These are phyloP conservation scores for Caenorhabditis doughertyi DNA, from an alignment of 2,888 invertebrate species.

Conservation along the genomic window DNA sequence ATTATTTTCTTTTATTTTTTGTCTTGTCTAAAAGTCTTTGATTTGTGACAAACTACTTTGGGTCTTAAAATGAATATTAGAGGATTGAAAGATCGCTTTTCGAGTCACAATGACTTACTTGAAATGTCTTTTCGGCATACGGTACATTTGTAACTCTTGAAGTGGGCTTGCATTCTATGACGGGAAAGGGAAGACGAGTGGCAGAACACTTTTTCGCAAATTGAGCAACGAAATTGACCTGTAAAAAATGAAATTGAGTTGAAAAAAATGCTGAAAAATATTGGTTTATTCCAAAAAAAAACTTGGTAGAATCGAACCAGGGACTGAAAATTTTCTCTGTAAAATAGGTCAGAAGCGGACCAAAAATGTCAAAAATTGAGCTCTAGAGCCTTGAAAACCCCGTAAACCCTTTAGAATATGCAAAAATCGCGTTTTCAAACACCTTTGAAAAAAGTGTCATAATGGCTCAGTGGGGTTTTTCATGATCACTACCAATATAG, in stretches of 20 bases:
- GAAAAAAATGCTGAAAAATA: no score
- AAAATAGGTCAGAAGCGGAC: no score
- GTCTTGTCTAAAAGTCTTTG: conserved; percentile 11
- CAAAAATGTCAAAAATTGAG: no score
- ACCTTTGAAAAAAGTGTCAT: no score
- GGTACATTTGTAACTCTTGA: conserved; percentile 80
- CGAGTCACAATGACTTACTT: conserved; percentile 68
- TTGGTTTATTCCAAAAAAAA: no score
- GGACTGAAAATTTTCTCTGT: no score
- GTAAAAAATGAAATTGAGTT: conserved; percentile 26
- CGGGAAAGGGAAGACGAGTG: conserved; percentile 79
- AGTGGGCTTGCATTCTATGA: conserved; percentile 81
- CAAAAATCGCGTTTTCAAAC: no score
- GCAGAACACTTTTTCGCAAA: conserved; percentile 80
- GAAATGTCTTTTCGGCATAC: conserved; percentile 79
- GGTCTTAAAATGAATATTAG: not conserved
- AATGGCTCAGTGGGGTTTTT: no score
- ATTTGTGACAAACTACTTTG: not conserved
- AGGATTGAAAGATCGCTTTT: not conserved
- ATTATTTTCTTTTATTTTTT: not conserved
- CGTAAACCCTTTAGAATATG: no score
- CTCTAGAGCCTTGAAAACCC: no score
- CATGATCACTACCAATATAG: no score
- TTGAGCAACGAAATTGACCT: conserved; percentile 78
- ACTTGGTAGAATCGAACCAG: no score